phyloP scores from a whole-genome alignment of 2,888 invertebrate genomes.

The Pristionchus exspectatus region DNA sequence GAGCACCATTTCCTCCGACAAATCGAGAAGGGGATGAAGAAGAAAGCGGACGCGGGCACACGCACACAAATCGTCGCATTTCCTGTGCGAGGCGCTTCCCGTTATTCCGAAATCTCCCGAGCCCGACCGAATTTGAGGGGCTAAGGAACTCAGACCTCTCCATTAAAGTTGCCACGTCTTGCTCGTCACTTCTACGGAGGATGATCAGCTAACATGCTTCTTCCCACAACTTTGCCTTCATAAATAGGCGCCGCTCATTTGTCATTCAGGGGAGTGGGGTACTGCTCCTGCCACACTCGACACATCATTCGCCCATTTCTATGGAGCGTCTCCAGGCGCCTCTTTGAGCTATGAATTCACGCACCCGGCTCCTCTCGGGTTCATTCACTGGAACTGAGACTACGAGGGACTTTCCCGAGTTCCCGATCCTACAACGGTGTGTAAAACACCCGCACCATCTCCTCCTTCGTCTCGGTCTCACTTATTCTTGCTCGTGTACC shows the following conservation, averaged over 20 bases:
- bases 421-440: neutral
- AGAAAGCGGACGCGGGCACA: neutral
- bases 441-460: constrained; percentile 3
- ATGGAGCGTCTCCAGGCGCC: constrained; percentile 31
- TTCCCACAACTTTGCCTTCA: neutral
- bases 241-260: constrained; percentile 24
- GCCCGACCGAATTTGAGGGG: neutral
- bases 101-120: neutral
- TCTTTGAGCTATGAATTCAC: neutral
- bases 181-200: neutral
- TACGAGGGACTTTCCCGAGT: neutral
- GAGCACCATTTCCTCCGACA: constrained; percentile 46
- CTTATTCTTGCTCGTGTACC: neutral
- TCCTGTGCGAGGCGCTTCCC: constrained; percentile 10
- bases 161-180: neutral
- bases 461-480: neutral
- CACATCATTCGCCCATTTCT: constrained; percentile 28
- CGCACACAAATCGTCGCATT: constrained; percentile 40
- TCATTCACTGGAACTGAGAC: neutral
- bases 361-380: neutral
- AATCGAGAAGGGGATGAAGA: neutral
- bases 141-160: neutral
- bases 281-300: neutral
- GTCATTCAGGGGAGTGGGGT: constrained; percentile 12
- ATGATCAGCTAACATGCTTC: constrained; percentile 1